Conservation (phyloP, 2,888 invertebrate species). For the Podabrus alpinus region DNA sequence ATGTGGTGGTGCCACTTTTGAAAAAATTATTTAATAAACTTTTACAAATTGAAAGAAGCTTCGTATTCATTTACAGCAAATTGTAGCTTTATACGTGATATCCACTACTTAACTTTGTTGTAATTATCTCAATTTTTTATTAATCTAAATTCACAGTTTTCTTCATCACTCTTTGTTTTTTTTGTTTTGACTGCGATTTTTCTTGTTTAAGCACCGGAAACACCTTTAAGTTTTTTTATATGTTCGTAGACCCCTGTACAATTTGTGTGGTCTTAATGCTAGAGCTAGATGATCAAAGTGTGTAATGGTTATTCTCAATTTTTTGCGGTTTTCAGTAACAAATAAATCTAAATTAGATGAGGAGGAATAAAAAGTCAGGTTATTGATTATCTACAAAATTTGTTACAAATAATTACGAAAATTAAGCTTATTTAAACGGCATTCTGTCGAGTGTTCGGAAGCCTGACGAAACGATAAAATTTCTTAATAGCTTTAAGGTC, state of each 20-base stretch:
- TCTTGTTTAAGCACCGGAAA: not conserved
- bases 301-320: too few species aligned
- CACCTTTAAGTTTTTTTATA: not conserved
- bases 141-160: not conserved
- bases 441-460: not conserved
- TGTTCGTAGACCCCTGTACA: not conserved
- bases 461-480: not conserved
- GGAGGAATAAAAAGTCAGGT: not conserved
- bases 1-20: not conserved
- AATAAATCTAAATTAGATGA: not conserved
- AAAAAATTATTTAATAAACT: not conserved
- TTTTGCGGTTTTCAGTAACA: not conserved
- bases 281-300: not conserved
- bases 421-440: not conserved
- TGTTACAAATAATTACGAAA: not conserved
- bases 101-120: not conserved
- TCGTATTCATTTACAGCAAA: too few species aligned
- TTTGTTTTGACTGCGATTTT: not conserved
- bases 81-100: not conserved
- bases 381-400: not conserved
- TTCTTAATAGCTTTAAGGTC: not conserved
- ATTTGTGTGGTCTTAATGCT: not conserved
- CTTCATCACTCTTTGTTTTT: not conserved
- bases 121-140: not conserved
- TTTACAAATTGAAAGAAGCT: not conserved